A percentile compares a stretch with the other conserved stretches of the same genome.
phyloP scores from a whole-genome alignment of 1,140 invertebrate species.

The Euura saliciscinereae region DNA sequence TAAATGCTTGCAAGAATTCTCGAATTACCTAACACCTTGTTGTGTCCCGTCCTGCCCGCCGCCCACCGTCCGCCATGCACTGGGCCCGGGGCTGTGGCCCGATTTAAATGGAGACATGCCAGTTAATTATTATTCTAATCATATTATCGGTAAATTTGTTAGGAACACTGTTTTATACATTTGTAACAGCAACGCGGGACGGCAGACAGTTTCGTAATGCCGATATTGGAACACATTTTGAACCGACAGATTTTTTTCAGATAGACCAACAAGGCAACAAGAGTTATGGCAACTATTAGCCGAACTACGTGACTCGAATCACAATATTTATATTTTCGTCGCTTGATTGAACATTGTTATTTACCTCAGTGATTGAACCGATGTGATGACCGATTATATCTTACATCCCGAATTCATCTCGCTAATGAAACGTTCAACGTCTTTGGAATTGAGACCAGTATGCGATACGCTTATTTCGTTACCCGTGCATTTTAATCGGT shows the following conservation, averaged over 20 bases:
- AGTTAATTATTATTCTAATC: conserved; percentile 8
- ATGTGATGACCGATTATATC: background rate
- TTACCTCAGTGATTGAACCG: background rate
- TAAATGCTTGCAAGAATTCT: background rate
- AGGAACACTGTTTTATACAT: background rate
- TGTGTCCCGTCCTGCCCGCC: background rate
- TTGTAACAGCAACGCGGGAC: background rate
- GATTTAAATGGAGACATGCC: conserved; percentile 2
- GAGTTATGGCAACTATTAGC: no score
- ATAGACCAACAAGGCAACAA: no score
- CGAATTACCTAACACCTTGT: conserved; percentile 3
- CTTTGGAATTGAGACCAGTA: no score
- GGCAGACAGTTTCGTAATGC: background rate
- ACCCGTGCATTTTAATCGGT: no score
- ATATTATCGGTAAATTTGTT: background rate
- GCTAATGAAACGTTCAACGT: background rate
- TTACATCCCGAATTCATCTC: background rate
- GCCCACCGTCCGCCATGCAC: background rate
- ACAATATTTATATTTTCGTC: no score
- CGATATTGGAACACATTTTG: background rate
- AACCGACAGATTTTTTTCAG: background rate
- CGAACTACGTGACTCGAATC: no score
- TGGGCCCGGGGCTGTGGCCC: background rate
- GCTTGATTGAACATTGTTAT: no score
- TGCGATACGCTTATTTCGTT: no score